phyloP scores from a whole-genome alignment of 1,140 invertebrate genomes.

The Musca vetustissima region DNA sequence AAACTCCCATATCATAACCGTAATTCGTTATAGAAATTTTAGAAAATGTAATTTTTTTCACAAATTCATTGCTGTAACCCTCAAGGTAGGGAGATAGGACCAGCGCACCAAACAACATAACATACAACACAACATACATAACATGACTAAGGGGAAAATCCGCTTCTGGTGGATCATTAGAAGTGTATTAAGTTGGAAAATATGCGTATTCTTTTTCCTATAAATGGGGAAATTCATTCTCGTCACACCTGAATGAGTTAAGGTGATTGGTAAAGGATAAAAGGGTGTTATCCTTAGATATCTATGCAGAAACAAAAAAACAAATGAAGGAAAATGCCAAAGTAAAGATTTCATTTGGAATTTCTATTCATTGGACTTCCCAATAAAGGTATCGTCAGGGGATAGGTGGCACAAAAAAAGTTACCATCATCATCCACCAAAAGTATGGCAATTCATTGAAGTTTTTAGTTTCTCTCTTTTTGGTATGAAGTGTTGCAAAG shows the following conservation, averaged over 20 bases:
- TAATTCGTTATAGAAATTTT: slow-evolving; percentile 7
- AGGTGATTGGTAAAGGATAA: slow-evolving; percentile 16
- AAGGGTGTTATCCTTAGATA: neutral
- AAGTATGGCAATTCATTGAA: neutral
- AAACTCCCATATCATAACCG: neutral
- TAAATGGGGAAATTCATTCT: too few relatives aligned
- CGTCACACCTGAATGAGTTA: neutral
- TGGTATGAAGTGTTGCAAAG: slow-evolving; percentile 2
- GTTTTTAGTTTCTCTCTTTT: neutral
- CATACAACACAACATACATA: too few relatives aligned
- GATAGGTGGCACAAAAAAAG: neutral
- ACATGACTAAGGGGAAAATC: too few relatives aligned
- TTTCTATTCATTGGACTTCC: neutral
- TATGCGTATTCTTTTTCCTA: too few relatives aligned
- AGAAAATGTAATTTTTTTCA: neutral
- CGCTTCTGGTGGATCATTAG: too few relatives aligned
- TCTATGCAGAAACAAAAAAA: neutral
- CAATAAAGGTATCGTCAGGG: neutral
- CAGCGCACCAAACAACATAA: too few relatives aligned
- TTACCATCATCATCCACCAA: neutral
- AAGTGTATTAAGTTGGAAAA: too few relatives aligned
- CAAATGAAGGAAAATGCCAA: neutral
- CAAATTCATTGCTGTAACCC: neutral
- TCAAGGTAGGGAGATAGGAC: neutral
- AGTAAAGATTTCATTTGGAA: neutral